Base-by-base conservation (phyloP, 2,113 vertebrate species). In the Prunella himalayana region DNA sequence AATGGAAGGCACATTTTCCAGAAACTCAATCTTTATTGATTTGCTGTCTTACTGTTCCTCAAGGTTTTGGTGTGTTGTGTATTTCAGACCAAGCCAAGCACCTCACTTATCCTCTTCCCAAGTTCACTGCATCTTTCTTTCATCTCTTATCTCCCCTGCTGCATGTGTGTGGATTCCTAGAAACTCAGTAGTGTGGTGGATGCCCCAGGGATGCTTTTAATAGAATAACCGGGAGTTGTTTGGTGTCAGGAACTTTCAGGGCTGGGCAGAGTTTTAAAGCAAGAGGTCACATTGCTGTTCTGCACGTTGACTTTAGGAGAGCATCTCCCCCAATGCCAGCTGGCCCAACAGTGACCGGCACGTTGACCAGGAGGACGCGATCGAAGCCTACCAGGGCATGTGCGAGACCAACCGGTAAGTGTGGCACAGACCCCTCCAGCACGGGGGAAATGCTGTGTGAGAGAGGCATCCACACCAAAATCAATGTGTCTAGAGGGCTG, bases 401-500 rank as follows among this genome's bases (percentile, higher is more conserved):
- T 98, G 97, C 6, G 98, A 99, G 97, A 98, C 98, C 3, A 99
- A 99, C 76, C 97, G 98, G 99, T 99, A 98, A 98, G 96, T 20
- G 57, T 61, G 86, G 49, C 66, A 27, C 23, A 15, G 7, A 47
- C 21, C n/a, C 3, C 68, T 9, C 33, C 51, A 50, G 51, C 65
- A 11, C 25, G 2, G 1, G 7, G 12, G 50, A 12, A 1, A 7
- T 28, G 2, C 42, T 59, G 27, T 5, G 23, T 11, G 7, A 39
- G 3, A 59, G 25, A 0, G 18, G 51, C 8, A 23, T 21, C 31
- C n/a, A 20, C 18, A 23, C 14, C 54, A 44, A 31, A 70, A 21
- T 15, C 22, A 19, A 0, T 0, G 0, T 6, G 3, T 6, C 8
- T 7, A 8, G 76, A 37, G 53, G 16, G 7, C 25, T 72, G 1